These are phyloP conservation scores for Fopius arisanus DNA, from an alignment of 1,140 invertebrate species.

Conservation along the genomic window DNA sequence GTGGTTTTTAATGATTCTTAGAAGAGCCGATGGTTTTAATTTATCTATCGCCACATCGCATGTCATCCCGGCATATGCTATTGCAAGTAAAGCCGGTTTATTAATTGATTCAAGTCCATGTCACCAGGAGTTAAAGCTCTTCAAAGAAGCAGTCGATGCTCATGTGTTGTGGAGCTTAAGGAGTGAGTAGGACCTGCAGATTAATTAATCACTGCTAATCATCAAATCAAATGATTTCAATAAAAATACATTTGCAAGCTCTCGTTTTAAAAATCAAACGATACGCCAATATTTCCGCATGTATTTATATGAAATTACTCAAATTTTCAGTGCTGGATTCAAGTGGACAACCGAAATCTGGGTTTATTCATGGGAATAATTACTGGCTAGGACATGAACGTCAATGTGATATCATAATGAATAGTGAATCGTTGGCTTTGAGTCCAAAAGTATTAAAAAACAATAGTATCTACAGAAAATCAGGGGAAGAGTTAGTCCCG, in stretches of 20 bases:
- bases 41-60: neutral
- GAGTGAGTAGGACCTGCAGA: slow-evolving; percentile 43
- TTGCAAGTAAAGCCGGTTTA: slow-evolving; percentile 32
- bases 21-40: neutral
- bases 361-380: slow-evolving; percentile 64
- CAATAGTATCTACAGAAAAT: slow-evolving; percentile 47
- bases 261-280: no score
- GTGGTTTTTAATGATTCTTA: neutral
- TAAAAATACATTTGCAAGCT: no score
- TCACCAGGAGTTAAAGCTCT: slow-evolving; percentile 38
- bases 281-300: no score
- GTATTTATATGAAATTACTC: neutral
- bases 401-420: slow-evolving; percentile 54
- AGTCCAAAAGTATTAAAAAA: slow-evolving; percentile 38
- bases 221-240: neutral
- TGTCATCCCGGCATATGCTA: slow-evolving; percentile 47
- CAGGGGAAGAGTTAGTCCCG: slow-evolving; percentile 54
- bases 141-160: slow-evolving; percentile 45
- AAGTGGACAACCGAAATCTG: slow-evolving; percentile 58
- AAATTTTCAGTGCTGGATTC: slow-evolving; percentile 61
- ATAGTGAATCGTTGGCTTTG: slow-evolving; percentile 42
- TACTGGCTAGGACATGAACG: slow-evolving; percentile 63
- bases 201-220: neutral
- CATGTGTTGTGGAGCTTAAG: slow-evolving; percentile 49
- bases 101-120: slow-evolving; percentile 43